Conservation (phyloP, 2,888 invertebrate species). For the Bimastos eiseni region DNA sequence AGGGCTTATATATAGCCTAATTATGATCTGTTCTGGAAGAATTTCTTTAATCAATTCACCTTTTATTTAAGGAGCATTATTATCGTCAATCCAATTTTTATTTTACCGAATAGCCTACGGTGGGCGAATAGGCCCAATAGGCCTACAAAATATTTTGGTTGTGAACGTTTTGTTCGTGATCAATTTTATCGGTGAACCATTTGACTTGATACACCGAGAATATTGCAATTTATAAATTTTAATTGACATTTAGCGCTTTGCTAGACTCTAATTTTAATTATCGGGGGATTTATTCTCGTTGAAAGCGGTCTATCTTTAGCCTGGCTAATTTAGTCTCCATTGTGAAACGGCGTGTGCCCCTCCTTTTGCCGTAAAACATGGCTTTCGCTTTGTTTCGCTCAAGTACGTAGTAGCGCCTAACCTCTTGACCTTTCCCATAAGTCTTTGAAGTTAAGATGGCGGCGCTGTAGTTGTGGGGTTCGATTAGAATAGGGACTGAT, state of each 20-base stretch:
- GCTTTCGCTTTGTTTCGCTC: neutral
- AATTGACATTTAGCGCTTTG: neutral
- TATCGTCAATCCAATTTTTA: no score
- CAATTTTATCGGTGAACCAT: no score
- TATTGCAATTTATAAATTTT: neutral
- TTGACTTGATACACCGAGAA: neutral
- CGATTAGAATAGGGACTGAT: neutral
- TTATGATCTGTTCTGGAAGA: no score
- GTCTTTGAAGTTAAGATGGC: constrained; percentile 20
- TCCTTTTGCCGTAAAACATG: neutral
- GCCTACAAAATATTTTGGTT: no score
- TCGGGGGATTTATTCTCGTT: neutral
- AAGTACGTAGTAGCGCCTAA: neutral
- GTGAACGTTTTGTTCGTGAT: no score
- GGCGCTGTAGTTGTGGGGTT: constrained; percentile 9
- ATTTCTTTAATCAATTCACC: no score
- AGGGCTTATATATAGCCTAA: no score
- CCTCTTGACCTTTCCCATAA: constrained; percentile 23
- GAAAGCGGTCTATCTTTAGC: neutral
- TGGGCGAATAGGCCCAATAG: no score
- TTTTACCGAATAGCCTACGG: no score
- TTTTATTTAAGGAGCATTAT: no score
- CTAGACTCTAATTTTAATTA: neutral
- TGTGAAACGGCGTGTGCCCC: neutral
- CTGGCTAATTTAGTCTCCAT: neutral